Conservation (phyloP, 2,888 invertebrate genomes). For the Petrolisthes manimaculis region DNA sequence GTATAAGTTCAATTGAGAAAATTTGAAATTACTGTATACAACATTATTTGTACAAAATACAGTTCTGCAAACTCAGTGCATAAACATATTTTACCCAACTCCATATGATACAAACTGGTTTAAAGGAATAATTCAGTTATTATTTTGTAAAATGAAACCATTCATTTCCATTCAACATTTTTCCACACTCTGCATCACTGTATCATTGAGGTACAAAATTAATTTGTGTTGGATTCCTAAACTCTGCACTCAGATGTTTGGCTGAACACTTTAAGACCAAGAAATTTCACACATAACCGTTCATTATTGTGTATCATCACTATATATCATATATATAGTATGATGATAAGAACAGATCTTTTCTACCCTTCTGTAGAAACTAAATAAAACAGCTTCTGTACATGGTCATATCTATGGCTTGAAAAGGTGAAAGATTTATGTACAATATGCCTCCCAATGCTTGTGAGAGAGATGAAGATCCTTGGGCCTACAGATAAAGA, state of each 20-base stretch:
- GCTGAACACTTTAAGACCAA: conserved; percentile 42
- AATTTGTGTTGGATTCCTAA: background rate
- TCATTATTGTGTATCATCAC: conserved; percentile 15
- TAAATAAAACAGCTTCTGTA: conserved; percentile 7
- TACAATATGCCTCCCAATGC: conserved; percentile 43
- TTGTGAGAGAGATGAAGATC: conserved; percentile 10
- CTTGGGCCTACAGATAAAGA: background rate
- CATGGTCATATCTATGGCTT: conserved; percentile 13
- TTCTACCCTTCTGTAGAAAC: conserved; percentile 5
- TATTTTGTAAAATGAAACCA: background rate
- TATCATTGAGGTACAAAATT: background rate
- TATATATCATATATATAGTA: conserved; percentile 9
- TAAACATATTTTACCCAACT: too few relatives aligned
- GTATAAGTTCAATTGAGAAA: too few relatives aligned
- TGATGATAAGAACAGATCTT: background rate
- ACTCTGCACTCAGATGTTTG: conserved; percentile 13
- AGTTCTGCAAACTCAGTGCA: background rate
- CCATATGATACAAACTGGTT: too few relatives aligned
- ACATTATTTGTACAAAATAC: background rate
- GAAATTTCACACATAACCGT: conserved; percentile 42
- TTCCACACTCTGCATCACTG: background rate
- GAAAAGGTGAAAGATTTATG: conserved; percentile 25
- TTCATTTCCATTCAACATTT: background rate
- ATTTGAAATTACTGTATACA: too few relatives aligned
- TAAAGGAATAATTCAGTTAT: too few relatives aligned